A percentile compares a stretch with the other conserved stretches of the same genome.
Evolutionary conservation across 2,888 invertebrate species (phyloP).

Genomic region (Neocrepidodera transversa): DNA sequence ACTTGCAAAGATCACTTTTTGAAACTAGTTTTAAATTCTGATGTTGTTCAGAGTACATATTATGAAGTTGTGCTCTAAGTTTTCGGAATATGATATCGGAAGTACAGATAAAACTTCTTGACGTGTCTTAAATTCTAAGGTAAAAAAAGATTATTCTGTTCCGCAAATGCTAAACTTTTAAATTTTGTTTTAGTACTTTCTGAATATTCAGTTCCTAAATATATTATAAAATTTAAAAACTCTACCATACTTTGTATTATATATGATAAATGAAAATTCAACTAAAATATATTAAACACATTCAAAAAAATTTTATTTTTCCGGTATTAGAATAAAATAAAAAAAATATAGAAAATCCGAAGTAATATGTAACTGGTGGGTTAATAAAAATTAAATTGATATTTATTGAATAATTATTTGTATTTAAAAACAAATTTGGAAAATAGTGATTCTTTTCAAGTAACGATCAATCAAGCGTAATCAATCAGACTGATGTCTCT

Average conservation of each 20-base stretch:
- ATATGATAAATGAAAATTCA: too few species aligned
- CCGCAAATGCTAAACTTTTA: slow-evolving; percentile 4
- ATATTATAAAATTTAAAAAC: neutral
- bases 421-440: neutral
- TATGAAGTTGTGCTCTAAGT: slow-evolving; percentile 13
- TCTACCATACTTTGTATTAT: too few species aligned
- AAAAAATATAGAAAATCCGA: too few species aligned
- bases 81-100: slow-evolving; percentile 15
- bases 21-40: slow-evolving; percentile 16
- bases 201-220: neutral
- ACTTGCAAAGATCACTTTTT: slow-evolving; percentile 16
- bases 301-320: too few species aligned
- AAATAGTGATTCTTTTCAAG: neutral
- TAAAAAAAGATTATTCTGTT: slow-evolving; percentile 2
- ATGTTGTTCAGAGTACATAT: slow-evolving; percentile 14
- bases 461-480: slow-evolving; percentile 4
- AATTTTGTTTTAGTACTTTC: neutral
- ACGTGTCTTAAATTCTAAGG: slow-evolving; percentile 11
- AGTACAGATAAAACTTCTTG: slow-evolving; percentile 15
- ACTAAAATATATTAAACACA: too few species aligned
- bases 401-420: too few species aligned
- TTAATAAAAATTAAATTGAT: too few species aligned
- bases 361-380: too few species aligned
- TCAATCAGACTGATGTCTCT: slow-evolving; percentile 10
- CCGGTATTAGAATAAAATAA: too few species aligned